phyloP scores from a whole-genome alignment of 2,888 invertebrate genomes.

The Epiblema foenella region DNA sequence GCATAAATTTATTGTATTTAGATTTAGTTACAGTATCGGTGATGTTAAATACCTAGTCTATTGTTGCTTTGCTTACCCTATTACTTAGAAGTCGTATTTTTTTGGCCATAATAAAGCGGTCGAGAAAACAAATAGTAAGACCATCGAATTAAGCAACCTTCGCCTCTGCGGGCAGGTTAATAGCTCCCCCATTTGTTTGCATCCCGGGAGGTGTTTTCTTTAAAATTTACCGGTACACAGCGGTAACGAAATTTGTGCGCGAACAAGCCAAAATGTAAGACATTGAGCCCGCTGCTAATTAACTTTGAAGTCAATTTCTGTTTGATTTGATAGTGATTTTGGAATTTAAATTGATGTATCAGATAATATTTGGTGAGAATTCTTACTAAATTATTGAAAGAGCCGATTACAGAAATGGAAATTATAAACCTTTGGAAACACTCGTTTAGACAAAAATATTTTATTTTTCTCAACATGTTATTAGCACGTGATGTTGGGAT shows the following conservation, averaged over 20 bases:
- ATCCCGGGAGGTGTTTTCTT: conserved; percentile 52
- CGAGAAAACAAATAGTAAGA: conserved; percentile 32
- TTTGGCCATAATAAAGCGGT: background rate
- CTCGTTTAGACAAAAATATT: no score
- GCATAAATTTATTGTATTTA: no score
- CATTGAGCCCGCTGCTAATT: conserved; percentile 34
- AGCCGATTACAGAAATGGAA: no score
- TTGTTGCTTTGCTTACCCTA: background rate
- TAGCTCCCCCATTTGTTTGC: conserved; percentile 53
- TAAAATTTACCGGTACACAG: conserved; percentile 49
- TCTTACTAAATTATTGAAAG: background rate
- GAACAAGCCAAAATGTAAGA: conserved; percentile 46
- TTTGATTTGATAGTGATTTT: background rate
- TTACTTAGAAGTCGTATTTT: background rate
- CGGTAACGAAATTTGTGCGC: conserved; percentile 48
- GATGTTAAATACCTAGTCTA: background rate
- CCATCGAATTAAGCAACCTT: conserved; percentile 46
- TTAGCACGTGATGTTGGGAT: no score
- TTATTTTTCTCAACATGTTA: no score
- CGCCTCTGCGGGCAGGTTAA: conserved; percentile 50
- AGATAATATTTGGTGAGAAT: background rate
- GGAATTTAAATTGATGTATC: no score
- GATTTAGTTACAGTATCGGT: no score
- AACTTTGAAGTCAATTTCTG: conserved; percentile 30
- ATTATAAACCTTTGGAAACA: no score